Conservation (phyloP, 2,888 invertebrate genomes). For the Aricia artaxerxes region DNA sequence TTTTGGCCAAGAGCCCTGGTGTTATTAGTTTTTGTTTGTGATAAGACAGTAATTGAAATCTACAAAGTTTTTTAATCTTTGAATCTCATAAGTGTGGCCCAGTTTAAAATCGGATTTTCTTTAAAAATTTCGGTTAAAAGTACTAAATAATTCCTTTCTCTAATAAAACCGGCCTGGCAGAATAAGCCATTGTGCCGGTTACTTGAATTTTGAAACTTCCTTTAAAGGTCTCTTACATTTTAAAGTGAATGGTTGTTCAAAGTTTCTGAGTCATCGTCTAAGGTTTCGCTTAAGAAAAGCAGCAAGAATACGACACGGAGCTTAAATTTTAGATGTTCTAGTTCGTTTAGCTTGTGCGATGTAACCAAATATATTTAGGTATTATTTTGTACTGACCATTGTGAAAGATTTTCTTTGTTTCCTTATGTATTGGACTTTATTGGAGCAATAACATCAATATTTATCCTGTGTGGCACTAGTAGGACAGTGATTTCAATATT, state of each 20-base stretch:
- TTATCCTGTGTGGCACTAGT: too few species aligned
- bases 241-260: slow-evolving; percentile 10
- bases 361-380: not conserved
- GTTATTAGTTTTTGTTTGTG: too few species aligned
- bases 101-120: not conserved
- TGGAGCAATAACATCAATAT: too few species aligned
- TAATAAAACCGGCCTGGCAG: not conserved
- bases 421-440: too few species aligned
- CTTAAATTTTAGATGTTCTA: slow-evolving; percentile 7
- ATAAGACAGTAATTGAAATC: not conserved
- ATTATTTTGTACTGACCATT: not conserved
- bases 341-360: not conserved
- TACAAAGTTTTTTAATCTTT: not conserved
- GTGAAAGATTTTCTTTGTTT: not conserved
- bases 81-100: not conserved
- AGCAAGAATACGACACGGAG: not conserved
- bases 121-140: not conserved
- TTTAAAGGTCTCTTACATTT: not conserved
- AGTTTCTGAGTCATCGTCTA: not conserved
- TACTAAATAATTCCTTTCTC: not conserved
- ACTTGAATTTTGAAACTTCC: not conserved
- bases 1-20: too few species aligned
- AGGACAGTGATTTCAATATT: too few species aligned
- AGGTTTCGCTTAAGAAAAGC: slow-evolving; percentile 1
- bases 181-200: not conserved